phyloP scores from a whole-genome alignment of 2,888 invertebrate genomes.

The Acanthopleura granulata region DNA sequence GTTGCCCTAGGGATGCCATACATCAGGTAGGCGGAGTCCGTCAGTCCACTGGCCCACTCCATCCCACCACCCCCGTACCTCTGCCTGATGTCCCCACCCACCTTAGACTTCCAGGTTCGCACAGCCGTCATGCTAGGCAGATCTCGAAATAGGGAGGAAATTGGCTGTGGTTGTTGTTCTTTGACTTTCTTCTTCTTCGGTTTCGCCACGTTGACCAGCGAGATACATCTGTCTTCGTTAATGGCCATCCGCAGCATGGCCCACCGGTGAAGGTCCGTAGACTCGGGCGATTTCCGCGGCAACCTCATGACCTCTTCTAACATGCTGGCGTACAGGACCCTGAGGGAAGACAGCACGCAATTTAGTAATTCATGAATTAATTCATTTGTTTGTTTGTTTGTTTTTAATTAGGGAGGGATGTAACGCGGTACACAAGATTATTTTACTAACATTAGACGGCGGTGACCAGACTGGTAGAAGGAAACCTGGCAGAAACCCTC shows the following conservation, averaged over 20 bases:
- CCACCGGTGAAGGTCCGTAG: conserved; percentile 2
- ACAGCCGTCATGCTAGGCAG: background rate
- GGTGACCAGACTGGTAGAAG: too few species aligned
- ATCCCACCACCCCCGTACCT: background rate
- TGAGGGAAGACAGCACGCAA: too few species aligned
- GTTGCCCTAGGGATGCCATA: background rate
- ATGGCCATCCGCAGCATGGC: conserved; percentile 13
- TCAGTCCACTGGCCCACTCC: conserved; percentile 8
- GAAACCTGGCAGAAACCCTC: too few species aligned
- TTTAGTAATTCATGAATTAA: too few species aligned
- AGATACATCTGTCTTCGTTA: conserved; percentile 1
- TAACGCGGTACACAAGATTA: too few species aligned
- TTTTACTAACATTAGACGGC: too few species aligned
- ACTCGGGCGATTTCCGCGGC: background rate
- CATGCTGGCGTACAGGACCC: background rate
- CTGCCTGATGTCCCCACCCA: background rate
- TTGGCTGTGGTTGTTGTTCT: background rate
- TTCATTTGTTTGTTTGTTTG: too few species aligned
- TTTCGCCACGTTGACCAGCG: background rate
- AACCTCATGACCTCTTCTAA: background rate
- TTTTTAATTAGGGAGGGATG: too few species aligned
- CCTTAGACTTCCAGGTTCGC: background rate
- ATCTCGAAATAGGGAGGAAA: background rate
- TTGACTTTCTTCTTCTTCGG: background rate
- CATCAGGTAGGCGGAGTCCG: conserved; percentile 14